These are phyloP conservation scores for Dendrocincla tyrannina DNA, from an alignment of 2,797 vertebrate genomes.

Conservation along the genomic window DNA sequence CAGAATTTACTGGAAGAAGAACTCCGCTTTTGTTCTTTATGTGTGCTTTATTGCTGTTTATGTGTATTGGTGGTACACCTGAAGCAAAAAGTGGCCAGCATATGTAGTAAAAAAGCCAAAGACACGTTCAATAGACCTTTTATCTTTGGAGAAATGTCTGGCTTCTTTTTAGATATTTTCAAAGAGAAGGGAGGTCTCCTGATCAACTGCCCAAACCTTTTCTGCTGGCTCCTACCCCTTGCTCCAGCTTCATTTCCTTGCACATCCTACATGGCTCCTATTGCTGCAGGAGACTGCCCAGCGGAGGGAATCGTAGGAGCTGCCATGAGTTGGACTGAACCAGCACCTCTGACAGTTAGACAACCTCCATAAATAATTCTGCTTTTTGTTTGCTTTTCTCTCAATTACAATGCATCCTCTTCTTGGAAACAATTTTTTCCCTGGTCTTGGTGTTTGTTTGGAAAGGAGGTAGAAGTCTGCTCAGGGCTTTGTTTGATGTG, in stretches of 20 bases:
- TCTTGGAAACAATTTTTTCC: neutral
- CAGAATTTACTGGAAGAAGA: neutral
- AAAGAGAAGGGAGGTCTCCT: neutral
- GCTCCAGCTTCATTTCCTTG: neutral
- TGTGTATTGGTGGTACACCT: neutral
- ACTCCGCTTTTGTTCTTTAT: neutral
- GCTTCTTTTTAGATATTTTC: neutral
- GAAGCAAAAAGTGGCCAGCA: neutral
- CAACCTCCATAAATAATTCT: neutral
- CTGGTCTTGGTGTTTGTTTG: neutral
- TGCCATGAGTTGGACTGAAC: neutral
- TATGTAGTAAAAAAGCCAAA: fast-evolving
- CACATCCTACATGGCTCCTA: neutral
- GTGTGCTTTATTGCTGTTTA: neutral
- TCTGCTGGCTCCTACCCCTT: neutral
- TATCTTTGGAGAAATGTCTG: neutral
- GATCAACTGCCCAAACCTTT: neutral
- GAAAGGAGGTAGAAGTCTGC: neutral
- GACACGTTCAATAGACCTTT: neutral
- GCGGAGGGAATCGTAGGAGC: neutral
- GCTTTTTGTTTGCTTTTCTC: neutral
- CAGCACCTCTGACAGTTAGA: neutral
- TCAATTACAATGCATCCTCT: neutral
- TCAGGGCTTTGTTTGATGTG: neutral
- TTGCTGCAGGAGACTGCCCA: neutral